Percentiles rank a stretch among this genome's conserved stretches.
phyloP scores from a whole-genome alignment of 2,113 vertebrate genomes.

The Cryptomyrus ogoouensis region DNA sequence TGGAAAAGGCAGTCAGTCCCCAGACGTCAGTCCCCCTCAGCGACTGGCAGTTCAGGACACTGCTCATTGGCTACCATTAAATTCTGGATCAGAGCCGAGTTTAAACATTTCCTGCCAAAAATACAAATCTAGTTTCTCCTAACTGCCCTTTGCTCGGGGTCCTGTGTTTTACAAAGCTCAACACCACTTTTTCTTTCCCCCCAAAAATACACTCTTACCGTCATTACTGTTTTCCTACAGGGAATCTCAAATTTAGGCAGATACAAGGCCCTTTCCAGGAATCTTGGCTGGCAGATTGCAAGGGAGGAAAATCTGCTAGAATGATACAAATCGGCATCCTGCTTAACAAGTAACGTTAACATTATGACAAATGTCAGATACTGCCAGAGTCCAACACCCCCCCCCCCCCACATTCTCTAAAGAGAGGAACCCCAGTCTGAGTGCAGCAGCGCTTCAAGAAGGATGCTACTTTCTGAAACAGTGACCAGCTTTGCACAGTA shows the following conservation, averaged over 20 bases:
- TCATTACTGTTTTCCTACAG: not conserved
- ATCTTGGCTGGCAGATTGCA: not conserved
- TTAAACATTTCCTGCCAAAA: not conserved
- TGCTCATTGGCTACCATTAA: not conserved
- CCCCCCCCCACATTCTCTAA: not conserved
- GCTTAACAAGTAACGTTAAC: not conserved
- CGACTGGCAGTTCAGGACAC: not conserved
- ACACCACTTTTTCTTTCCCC: not conserved
- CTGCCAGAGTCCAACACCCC: not conserved
- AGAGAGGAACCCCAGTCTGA: not conserved
- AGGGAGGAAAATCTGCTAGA: not conserved
- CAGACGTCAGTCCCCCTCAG: not conserved
- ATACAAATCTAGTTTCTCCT: not conserved
- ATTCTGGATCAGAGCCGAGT: not conserved
- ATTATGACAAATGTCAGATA: not conserved
- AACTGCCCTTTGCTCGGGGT: not conserved
- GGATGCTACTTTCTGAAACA: not conserved
- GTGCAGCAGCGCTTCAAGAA: not conserved
- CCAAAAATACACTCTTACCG: not conserved
- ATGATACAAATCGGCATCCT: not conserved
- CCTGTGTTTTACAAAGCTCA: not conserved
- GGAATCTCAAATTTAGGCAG: not conserved
- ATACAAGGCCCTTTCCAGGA: not conserved
- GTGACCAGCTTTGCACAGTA: not conserved
- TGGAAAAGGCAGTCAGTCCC: not conserved